Conservation (phyloP, 2,888 invertebrate genomes). For the Stenolophus ochropezus region DNA sequence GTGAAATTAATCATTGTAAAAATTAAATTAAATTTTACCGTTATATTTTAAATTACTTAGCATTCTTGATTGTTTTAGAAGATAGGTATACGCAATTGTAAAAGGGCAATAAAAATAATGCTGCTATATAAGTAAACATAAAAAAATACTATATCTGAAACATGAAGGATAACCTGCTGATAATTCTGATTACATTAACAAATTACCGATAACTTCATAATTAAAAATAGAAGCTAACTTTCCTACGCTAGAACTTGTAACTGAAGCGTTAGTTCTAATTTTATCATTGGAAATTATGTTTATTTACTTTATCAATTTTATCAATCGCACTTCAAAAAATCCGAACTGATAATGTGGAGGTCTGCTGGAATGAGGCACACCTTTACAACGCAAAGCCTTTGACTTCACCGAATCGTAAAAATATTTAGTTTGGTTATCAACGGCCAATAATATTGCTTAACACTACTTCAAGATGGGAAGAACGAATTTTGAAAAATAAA, state of each 20-base stretch:
- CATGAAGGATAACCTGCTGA: background rate
- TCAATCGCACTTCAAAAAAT: conserved; percentile 45
- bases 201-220: background rate
- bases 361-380: background rate
- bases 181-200: background rate
- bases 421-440: conserved; percentile 14
- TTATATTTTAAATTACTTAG: too few species aligned
- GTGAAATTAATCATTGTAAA: too few species aligned
- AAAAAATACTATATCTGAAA: background rate
- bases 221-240: background rate
- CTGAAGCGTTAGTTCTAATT: conserved; percentile 32
- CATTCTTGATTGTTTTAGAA: too few species aligned
- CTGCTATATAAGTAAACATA: too few species aligned
- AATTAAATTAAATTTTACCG: too few species aligned
- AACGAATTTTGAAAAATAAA: background rate
- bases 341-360: conserved; percentile 40
- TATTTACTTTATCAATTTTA: conserved; percentile 55
- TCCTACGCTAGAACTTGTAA: conserved; percentile 14
- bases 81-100: too few species aligned
- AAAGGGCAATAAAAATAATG: too few species aligned
- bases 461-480: background rate
- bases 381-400: background rate
- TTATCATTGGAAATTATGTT: conserved; percentile 51
- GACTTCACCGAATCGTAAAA: conserved; percentile 30
- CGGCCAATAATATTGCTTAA: background rate